phyloP scores from a whole-genome alignment of 2,797 vertebrate genomes.

The Arnoldichthys spilopterus region DNA sequence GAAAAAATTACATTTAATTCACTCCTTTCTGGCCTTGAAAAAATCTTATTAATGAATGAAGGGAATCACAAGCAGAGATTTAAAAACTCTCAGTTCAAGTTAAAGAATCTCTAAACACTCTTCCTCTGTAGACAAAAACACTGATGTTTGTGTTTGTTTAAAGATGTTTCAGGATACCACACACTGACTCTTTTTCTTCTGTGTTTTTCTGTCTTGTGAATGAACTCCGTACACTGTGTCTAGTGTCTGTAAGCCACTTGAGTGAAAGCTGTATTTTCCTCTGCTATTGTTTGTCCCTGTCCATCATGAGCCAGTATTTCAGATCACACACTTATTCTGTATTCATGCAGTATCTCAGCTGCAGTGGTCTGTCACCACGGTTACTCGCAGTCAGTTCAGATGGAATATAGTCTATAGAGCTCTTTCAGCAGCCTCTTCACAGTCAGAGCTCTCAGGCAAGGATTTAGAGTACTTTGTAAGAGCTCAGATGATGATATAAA shows the following conservation, averaged over 20 bases:
- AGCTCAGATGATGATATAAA: not conserved
- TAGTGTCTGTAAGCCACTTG: conserved; percentile 14
- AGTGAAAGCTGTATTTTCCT: conserved; percentile 11
- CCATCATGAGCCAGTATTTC: conserved; percentile 7
- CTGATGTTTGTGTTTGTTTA: not conserved
- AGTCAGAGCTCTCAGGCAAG: not conserved
- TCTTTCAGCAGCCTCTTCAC: not conserved
- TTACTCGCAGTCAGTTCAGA: conserved; percentile 8
- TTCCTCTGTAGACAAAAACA: not conserved
- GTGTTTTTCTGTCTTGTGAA: conserved; percentile 26
- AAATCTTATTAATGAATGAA: conserved; percentile 31
- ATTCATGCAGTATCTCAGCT: conserved; percentile 23
- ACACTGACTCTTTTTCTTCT: not conserved
- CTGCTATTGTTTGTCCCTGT: conserved; percentile 4
- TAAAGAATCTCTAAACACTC: conserved; percentile 7
- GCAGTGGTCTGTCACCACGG: conserved; percentile 20
- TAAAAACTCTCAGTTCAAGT: not conserved
- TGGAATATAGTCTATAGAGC: conserved; percentile 1
- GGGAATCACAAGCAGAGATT: conserved; percentile 30
- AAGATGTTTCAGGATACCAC: conserved; percentile 2
- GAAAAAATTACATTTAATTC: not conserved
- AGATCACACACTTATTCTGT: not conserved
- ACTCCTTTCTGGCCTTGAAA: conserved; percentile 15
- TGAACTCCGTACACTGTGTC: conserved; percentile 14
- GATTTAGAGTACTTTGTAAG: not conserved